Evolutionary conservation across 2,797 vertebrate genomes (phyloP), one percentile per base, ranked within the genome.

Genomic region (Cottoperca gobio): DNA sequence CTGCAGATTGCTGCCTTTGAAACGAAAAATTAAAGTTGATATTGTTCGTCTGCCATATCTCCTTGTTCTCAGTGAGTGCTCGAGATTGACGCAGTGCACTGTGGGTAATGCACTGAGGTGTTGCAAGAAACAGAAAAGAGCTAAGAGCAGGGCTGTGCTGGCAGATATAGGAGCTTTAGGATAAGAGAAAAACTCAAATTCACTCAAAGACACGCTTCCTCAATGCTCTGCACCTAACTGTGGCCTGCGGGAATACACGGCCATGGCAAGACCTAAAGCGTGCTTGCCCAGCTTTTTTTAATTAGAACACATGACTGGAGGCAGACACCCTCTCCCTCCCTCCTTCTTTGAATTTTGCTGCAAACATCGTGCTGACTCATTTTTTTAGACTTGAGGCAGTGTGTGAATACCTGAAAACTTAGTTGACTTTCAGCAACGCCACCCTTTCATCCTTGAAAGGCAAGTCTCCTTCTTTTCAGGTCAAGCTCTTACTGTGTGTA

Each of bases 311-410:
- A 71, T 74, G 73, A 78, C 82, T 88, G 64, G 55, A 88, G 87
- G 84, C 73, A 61, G 70, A 65, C 16, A 28, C 24, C 9, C 19
- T 5, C 45, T 9, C 16, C 7, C 33, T 21, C 59, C 45, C 31
- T 23, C 70, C 33, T 53, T n/a, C 40, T 78, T 69, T 84, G 76
- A 82, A 78, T 85, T 62, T 80, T 49, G 48, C 63, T 82, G 70
- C 60, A 86, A 87, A 87, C 78, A 87, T 84, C 73, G 63, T 80
- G 85, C 91, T 90, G 91, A 93, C 86, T 93, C 86, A 89, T 82
- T 81, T 70, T 59, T 78, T 33, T 26, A 60, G 63, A 81, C 84
- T 82, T 7, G 23, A 84, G 81, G 87, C 83, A 70, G 72, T 35
- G 49, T 40, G 42, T 73, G 83, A 86, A 83, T 84, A 83, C 81